Evolutionary conservation across 2,797 vertebrate genomes (phyloP).

Genomic region (Pyrocephalus nanus): DNA sequence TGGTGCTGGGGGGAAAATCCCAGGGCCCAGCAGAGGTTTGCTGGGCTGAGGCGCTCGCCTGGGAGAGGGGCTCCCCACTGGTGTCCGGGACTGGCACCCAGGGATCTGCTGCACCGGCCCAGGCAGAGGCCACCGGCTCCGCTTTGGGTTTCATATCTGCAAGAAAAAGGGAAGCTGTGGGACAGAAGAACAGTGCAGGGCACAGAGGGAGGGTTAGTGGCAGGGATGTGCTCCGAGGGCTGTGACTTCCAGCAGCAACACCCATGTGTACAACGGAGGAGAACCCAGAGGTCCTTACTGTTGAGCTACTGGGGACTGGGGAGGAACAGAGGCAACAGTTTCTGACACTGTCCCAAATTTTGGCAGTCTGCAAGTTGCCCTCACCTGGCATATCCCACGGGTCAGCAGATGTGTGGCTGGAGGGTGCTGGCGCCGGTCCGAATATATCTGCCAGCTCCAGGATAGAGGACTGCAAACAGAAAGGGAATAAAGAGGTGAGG

Average conservation of each 20-base stretch:
- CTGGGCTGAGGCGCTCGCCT: conserved; percentile 50
- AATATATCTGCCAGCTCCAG: conserved; percentile 92
- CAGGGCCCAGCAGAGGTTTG: conserved; percentile 64
- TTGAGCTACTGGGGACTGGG: background rate
- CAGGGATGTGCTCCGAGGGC: accelerated
- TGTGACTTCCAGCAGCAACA: background rate
- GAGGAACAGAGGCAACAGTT: background rate
- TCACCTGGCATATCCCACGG: conserved; percentile 84
- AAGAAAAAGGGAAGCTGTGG: conserved; percentile 16
- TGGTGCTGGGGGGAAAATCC: conserved; percentile 62
- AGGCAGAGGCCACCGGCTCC: conserved; percentile 69
- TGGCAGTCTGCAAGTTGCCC: background rate
- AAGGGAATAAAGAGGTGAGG: conserved; percentile 10
- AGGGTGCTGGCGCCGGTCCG: conserved; percentile 72
- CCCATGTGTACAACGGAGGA: accelerated
- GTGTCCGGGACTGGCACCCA: conserved; percentile 68
- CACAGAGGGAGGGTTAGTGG: background rate
- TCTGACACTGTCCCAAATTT: background rate
- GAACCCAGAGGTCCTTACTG: background rate
- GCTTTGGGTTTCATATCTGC: conserved; percentile 69
- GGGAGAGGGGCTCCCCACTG: conserved; percentile 38
- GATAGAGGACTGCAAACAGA: conserved; percentile 83
- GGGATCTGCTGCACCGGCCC: conserved; percentile 69
- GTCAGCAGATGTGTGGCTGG: conserved; percentile 78
- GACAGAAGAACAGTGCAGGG: background rate